phyloP scores from a whole-genome alignment of 2,797 vertebrate genomes.

The Perodicticus potto region DNA sequence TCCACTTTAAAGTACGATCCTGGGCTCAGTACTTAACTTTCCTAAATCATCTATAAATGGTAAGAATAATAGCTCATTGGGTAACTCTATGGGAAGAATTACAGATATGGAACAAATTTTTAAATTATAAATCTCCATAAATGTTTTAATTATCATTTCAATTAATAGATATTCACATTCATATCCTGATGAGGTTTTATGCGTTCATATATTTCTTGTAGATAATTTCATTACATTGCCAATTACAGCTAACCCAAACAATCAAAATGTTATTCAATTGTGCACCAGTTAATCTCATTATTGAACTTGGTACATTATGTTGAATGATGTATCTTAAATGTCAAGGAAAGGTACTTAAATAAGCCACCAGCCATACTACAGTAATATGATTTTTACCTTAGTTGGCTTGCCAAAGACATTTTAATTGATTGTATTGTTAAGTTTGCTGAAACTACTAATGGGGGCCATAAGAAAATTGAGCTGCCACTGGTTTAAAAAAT shows the following conservation, averaged over 20 bases:
- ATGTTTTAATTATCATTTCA: slow-evolving; percentile 15
- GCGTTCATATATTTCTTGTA: slow-evolving; percentile 63
- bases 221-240: slow-evolving; percentile 64
- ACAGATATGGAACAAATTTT: background rate
- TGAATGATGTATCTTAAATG: slow-evolving; percentile 72
- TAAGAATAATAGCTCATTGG: background rate
- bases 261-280: slow-evolving; percentile 55
- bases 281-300: slow-evolving; percentile 72
- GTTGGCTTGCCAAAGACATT: slow-evolving; percentile 68
- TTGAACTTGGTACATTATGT: slow-evolving; percentile 79
- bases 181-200: slow-evolving; percentile 42
- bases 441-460: slow-evolving; percentile 57
- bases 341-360: slow-evolving; percentile 69
- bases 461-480: slow-evolving; percentile 50
- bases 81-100: background rate
- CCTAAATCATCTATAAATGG: background rate
- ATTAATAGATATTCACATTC: background rate
- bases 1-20: background rate
- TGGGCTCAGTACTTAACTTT: background rate
- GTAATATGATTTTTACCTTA: slow-evolving; percentile 81
- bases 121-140: slow-evolving; percentile 17
- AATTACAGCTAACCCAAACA: slow-evolving; percentile 76
- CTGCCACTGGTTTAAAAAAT: slow-evolving; percentile 15
- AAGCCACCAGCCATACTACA: slow-evolving; percentile 73
- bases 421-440: slow-evolving; percentile 53